Evolutionary conservation across 2,797 vertebrate genomes (phyloP), one percentile per base, ranked within the genome.

Genomic region (Xiphophorus birchmanni): DNA sequence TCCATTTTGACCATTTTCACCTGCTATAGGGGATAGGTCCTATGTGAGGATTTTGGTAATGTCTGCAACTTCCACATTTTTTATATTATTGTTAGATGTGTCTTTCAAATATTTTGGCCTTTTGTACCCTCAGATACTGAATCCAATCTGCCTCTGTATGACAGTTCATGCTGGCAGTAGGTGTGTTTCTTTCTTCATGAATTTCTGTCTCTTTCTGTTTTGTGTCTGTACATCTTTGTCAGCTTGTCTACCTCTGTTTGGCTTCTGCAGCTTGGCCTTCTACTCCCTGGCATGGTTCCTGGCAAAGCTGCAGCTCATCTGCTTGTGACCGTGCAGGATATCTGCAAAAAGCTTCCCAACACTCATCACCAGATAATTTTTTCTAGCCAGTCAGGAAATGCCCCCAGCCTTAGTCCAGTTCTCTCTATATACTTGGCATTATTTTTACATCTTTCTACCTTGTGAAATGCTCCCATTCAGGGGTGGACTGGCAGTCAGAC

Each of bases 191-290:
- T 45, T 72, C 11, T 7, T 45, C 44, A 17, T 12, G 0, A 23
- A 48, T 71, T n/a, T n/a, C 26, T 11, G 54, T 56, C 54, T 45
- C 21, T 72, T 45, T 72, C 13, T 23, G 2, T 29, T 72, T 47
- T 72, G 23, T 29, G 42, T 45, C 69, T 29, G 69, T 44, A 37
- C 18, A 26, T 69, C 65, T 23, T 69, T 23, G 35, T 69, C 32
- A 37, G 18, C 3, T 69, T 69, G 21, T 69, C 35, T 40, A 69
- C 35, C 37, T 69, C 65, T 44, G 2, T 72, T 5, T 72, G 23
- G n/a, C 69, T 72, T 45, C 42, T 72, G 69, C 69, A 47, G 42
- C 26, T 72, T 72, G 26, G 42, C 69, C 42, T 45, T 45, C 69
- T 72, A n/a, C 11, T 72, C 40, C 23, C 23, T 42, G 42, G 67